phyloP scores from a whole-genome alignment of 2,888 invertebrate species.

The Lasioglossum calceatum region DNA sequence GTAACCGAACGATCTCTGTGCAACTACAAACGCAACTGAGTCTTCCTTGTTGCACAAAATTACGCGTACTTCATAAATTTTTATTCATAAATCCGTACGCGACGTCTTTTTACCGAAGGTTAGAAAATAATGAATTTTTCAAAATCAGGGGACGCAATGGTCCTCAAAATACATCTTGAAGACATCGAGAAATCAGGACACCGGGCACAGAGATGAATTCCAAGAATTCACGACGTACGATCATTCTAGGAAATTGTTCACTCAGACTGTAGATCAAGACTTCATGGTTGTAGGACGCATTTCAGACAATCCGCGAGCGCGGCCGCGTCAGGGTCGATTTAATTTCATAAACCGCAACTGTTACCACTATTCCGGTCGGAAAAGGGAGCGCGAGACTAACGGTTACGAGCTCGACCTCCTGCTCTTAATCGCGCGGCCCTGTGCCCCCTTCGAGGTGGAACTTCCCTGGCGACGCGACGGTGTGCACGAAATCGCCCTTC shows the following conservation, averaged over 20 bases:
- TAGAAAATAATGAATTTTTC: not conserved
- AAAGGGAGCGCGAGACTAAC: slow-evolving; percentile 78
- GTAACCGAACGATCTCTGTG: not conserved
- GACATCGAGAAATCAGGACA: no score
- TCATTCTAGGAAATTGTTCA: not conserved
- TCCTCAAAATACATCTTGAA: not conserved
- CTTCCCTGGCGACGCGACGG: not conserved
- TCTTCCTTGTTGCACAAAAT: not conserved
- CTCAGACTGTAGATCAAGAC: not conserved
- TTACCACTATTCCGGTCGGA: slow-evolving; percentile 81
- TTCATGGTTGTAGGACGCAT: not conserved
- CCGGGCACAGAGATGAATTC: no score
- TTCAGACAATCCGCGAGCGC: slow-evolving; percentile 54
- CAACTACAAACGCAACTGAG: not conserved
- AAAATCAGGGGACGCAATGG: not conserved
- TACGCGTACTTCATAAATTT: not conserved
- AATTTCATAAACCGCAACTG: slow-evolving; percentile 85
- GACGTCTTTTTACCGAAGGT: not conserved
- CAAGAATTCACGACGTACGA: not conserved
- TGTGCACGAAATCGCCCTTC: slow-evolving; percentile 12
- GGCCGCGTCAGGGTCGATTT: slow-evolving; percentile 79
- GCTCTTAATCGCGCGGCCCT: slow-evolving; percentile 58
- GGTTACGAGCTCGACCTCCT: slow-evolving; percentile 78
- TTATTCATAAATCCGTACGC: not conserved
- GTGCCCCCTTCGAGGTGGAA: not conserved